These are phyloP conservation scores for Halichoeres trimaculatus DNA, from an alignment of 2,113 vertebrate species.

Conservation along the genomic window DNA sequence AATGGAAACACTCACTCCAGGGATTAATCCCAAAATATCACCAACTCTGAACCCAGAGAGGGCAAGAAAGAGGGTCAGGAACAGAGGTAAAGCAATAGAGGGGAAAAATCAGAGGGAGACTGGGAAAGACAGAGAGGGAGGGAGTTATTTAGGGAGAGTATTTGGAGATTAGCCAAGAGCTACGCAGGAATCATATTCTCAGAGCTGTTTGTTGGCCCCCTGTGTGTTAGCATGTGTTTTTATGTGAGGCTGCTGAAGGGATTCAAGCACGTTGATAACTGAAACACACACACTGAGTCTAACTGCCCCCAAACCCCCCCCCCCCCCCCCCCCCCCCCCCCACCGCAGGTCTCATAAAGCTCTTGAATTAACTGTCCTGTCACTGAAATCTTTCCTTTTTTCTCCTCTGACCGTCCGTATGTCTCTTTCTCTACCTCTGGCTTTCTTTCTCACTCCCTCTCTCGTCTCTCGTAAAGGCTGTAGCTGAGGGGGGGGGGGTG, in stretches of 20 bases:
- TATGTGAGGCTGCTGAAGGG: conserved; percentile 16
- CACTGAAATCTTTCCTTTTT: conserved; percentile 16
- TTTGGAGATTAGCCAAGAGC: conserved; percentile 75
- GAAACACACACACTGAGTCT: conserved; percentile 41
- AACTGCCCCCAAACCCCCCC: no score
- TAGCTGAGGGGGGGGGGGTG: conserved; percentile 32
- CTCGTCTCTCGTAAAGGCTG: conserved; percentile 60
- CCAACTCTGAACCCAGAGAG: conserved; percentile 54
- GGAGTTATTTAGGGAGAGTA: conserved; percentile 80
- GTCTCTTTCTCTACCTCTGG: conserved; percentile 18
- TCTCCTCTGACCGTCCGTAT: no score
- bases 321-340: conserved; percentile 34
- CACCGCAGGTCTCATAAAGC: conserved; percentile 39
- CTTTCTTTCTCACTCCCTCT: conserved; percentile 18
- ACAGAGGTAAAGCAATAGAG: conserved; percentile 55
- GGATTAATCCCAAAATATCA: conserved; percentile 78
- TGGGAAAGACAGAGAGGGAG: conserved; percentile 62
- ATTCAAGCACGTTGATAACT: conserved; percentile 39
- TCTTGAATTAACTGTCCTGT: conserved; percentile 37
- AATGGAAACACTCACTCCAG: conserved; percentile 75
- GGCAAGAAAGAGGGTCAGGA: conserved; percentile 67
- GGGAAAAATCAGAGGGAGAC: conserved; percentile 56
- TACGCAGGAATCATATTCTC: conserved; percentile 76
- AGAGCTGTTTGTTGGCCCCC: conserved; percentile 54
- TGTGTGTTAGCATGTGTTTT: conserved; percentile 21